Evolutionary conservation across 2,888 invertebrate genomes (phyloP), one percentile per base, ranked within the genome.

Genomic region (Leptinotarsa rubiginosa): DNA sequence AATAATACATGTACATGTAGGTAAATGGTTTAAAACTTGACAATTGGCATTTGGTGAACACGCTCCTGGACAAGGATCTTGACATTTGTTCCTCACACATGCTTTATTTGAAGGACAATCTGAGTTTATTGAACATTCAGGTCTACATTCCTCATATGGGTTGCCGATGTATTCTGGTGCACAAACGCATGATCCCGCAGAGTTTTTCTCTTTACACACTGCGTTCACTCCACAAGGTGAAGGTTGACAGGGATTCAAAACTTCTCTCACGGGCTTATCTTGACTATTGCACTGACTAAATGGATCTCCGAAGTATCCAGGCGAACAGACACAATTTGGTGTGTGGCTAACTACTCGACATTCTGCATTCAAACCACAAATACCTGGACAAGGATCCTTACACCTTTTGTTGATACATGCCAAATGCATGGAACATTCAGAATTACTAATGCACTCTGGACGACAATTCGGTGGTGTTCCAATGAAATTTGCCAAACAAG

Each of bases 391-490:
- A 68, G 95, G 94, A 86, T 95, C 93, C 75, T 89, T 89, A 84
- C 95, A 95, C 87, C 92, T 93, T 83, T 92, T 91, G 84, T 93
- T 92, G 25, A 93, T 92, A 85, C 95, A 95, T 47, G 94, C 92
- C 81, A 91, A 91, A 83, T 92, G 90, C 66, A 90, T 89, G 5
- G 91, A 86, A 85, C 94, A 94, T 83, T 94, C 94, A 13, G 92
- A 91, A 83, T 91, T 95, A 77, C 92, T 94, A 16, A 94, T 90
- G 87, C 95, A 95, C 87, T 95, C 95, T 22, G 95, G 95, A 81
- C 95, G 90, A 83, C 95, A 96, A 81, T 94, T 93, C 50, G 95
- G 95, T 75, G 96, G 95, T 90, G 62, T 92, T 49, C 95, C 95
- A 76, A 92, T 90, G 84, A 92, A 93, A 76, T 92, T 92, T 59